A percentile compares a stretch with the other conserved stretches of the same genome.
Evolutionary conservation across 2,888 invertebrate species (phyloP).

Genomic region (Cinara cedri): DNA sequence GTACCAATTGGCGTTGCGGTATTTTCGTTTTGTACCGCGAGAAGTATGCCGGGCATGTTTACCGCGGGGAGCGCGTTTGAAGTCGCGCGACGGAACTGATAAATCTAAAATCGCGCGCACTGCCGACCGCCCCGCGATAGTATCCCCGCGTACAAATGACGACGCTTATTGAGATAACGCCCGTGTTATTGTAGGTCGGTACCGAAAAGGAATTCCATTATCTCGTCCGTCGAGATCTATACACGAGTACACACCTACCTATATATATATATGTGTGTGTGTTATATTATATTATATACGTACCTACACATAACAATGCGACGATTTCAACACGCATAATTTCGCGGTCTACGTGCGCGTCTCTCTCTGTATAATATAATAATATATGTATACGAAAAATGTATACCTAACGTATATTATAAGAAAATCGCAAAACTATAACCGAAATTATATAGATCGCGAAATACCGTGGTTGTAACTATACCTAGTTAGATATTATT

Average conservation of each 20-base stretch:
- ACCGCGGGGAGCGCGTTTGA: background rate
- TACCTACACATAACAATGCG: background rate
- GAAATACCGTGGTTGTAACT: no score
- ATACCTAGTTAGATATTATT: no score
- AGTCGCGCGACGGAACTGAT: background rate
- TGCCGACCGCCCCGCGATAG: background rate
- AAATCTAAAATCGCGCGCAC: background rate
- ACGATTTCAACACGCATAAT: constrained; percentile 12
- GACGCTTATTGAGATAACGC: constrained; percentile 3
- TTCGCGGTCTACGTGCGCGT: background rate
- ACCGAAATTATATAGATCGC: no score
- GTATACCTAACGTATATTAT: no score
- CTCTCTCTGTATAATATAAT: no score
- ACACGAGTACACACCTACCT: no score
- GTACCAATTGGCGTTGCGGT: background rate
- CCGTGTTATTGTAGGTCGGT: background rate
- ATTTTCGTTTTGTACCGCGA: constrained; percentile 42
- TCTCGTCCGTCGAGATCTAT: background rate
- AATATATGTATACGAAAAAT: background rate
- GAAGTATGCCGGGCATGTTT: constrained; percentile 3
- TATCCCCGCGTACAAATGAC: background rate
- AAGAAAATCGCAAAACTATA: no score
- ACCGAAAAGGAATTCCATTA: background rate
- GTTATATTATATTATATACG: no score
- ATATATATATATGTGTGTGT: no score